Base-by-base conservation (phyloP, 2,888 invertebrate genomes). In the Dicranocentrus wangi region DNA sequence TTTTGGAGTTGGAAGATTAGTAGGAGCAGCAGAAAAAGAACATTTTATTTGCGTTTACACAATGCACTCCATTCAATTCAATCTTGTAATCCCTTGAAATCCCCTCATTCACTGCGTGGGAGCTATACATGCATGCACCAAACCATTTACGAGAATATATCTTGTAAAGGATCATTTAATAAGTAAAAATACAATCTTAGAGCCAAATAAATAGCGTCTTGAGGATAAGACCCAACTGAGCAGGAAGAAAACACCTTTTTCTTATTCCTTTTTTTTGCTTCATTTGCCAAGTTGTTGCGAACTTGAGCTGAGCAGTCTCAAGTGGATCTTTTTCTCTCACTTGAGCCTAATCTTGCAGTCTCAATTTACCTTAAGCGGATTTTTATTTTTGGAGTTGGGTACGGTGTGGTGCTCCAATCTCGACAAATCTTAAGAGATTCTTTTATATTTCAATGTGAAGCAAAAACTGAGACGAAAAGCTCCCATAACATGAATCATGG, bases 291-390 rank as follows among this genome's bases (percentile, higher is more conserved):
- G 15, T 58, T 32, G 8, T 28, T 60, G 47, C 10, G n/a, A 32
- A 32, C 32, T 10, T 32, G 5, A 32, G 10, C 5, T 32, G 32
- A 32, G 32, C 32, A 32, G 3, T 32, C 32, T 72, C 42, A 66
- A 75, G 66, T 75, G 53, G 19, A 19, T 55, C 27, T 27, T 28
- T 60, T 76, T 68, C 32, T n/a, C 15, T 63, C 28, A 70, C 69
- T 69, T 61, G 69, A 61, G 70, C 53, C 60, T 77, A 77, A 77
- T 77, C 77, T 77, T 70, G 69, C 70, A 66, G 61, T 77, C 70
- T 77, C 77, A 51, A 32, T 77, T 77, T 77, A 70, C 77, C 58
- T 76, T 76, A 76, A 77, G 77, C 58, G 77, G 69, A 77, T 77
- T 77, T 65, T 70, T 76, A 76, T 66, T 75, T 75, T 55, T 66